A percentile compares a stretch with the other conserved stretches of the same genome.
Conservation (phyloP, 2,797 vertebrate species). For the Crocodylus rhombifer region DNA sequence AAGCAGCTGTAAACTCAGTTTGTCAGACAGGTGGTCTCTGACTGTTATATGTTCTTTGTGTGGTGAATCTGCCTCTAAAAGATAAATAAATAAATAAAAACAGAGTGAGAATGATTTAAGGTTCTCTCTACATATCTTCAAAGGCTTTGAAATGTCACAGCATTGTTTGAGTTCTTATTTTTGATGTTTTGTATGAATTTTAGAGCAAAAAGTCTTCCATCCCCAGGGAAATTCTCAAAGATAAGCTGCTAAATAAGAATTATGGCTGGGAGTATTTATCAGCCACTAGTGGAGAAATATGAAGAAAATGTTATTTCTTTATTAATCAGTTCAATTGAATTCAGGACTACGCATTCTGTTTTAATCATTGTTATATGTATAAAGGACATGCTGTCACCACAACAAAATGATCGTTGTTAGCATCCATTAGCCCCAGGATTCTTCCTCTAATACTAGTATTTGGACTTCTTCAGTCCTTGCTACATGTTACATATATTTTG, state of each 20-base stretch:
- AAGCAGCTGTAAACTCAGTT: not conserved
- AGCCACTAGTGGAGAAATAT: not conserved
- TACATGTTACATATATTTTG: too few relatives aligned
- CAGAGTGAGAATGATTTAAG: accelerated
- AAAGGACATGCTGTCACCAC: not conserved
- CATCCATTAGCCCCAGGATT: not conserved
- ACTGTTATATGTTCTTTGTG: not conserved
- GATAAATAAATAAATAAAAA: not conserved
- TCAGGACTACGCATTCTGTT: not conserved
- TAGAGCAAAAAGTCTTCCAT: too few relatives aligned
- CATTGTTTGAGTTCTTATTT: not conserved
- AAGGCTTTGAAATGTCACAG: not conserved
- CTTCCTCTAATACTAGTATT: not conserved
- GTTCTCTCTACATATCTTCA: not conserved
- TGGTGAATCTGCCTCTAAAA: conserved; percentile 6
- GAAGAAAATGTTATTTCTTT: not conserved
- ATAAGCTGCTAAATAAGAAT: conserved; percentile 1
- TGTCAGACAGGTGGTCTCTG: not conserved
- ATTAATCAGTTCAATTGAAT: not conserved
- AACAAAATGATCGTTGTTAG: not conserved
- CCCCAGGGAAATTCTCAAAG: not conserved
- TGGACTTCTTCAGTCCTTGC: not conserved
- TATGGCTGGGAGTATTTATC: not conserved
- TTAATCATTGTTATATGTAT: not conserved
- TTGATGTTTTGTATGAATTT: not conserved